These are phyloP conservation scores for Anarrhichthys ocellatus DNA, from an alignment of 2,113 vertebrate genomes.

Conservation along the genomic window DNA sequence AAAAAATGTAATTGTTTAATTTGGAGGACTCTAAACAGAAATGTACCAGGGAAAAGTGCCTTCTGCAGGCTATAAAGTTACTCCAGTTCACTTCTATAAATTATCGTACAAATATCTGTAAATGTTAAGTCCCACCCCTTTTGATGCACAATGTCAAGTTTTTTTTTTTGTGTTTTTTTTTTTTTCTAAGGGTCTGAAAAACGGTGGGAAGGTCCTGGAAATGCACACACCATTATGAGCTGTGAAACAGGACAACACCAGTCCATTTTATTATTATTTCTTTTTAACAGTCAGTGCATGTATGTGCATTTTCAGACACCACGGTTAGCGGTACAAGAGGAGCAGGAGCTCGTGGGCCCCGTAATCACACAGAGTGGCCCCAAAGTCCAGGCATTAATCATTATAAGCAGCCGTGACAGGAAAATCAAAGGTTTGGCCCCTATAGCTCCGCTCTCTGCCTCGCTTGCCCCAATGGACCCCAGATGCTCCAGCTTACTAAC, in stretches of 20 bases:
- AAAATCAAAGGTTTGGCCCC: conserved; percentile 83
- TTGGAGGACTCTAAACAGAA: too few species aligned
- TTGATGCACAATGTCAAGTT: not conserved
- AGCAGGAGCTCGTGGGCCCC: conserved; percentile 57
- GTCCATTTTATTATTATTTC: not conserved
- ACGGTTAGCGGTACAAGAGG: conserved; percentile 16
- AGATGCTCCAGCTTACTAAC: conserved; percentile 53
- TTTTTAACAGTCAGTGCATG: not conserved
- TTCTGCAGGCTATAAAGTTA: not conserved
- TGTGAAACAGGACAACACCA: not conserved
- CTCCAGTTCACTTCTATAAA: too few species aligned
- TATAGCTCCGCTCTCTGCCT: conserved; percentile 66
- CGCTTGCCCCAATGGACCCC: conserved; percentile 45
- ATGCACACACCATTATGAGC: not conserved
- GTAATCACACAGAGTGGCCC: conserved; percentile 79
- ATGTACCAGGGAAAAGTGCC: not conserved
- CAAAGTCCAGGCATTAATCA: conserved; percentile 83
- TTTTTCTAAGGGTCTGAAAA: not conserved
- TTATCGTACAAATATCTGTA: not conserved
- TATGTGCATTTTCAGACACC: conserved; percentile 33
- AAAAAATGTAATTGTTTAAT: too few species aligned
- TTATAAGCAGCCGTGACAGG: conserved; percentile 82
- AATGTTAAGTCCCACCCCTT: not conserved
- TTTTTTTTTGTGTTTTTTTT: too few species aligned
- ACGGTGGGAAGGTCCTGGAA: not conserved